Percentiles rank a stretch among this genome's conserved stretches.
These are phyloP conservation scores for Ctena decussata DNA, from an alignment of 2,888 invertebrate species.

Conservation along the genomic window DNA sequence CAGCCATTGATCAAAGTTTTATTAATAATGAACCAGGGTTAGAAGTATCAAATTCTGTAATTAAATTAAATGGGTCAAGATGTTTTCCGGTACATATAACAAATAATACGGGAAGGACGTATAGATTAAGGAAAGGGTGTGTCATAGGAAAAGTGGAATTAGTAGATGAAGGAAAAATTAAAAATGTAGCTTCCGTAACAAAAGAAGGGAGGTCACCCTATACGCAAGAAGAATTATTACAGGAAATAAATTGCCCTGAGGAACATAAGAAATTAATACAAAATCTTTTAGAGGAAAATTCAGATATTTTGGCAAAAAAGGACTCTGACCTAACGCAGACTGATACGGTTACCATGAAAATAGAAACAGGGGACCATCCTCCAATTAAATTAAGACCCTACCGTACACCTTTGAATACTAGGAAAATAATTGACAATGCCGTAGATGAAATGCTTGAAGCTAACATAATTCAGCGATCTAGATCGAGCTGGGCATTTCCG, in stretches of 20 bases:
- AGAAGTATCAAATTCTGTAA: background rate
- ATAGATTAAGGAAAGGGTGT: background rate
- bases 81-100: background rate
- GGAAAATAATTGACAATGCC: background rate
- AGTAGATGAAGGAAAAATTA: background rate
- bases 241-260: background rate
- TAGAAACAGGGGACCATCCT: background rate
- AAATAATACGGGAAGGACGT: background rate
- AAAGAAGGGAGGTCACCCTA: background rate
- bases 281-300: background rate
- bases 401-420: background rate
- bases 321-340: background rate
- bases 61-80: background rate
- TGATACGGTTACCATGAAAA: background rate
- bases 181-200: background rate
- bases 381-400: slow-evolving; percentile 1
- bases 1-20: background rate
- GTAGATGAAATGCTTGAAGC: background rate
- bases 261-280: background rate
- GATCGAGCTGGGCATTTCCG: background rate
- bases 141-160: background rate
- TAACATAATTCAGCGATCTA: background rate
- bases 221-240: background rate
- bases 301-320: background rate
- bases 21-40: background rate